Evolutionary conservation across 2,888 invertebrate species (phyloP), one percentile per base, ranked within the genome.

Genomic region (Cordilura impudica): DNA sequence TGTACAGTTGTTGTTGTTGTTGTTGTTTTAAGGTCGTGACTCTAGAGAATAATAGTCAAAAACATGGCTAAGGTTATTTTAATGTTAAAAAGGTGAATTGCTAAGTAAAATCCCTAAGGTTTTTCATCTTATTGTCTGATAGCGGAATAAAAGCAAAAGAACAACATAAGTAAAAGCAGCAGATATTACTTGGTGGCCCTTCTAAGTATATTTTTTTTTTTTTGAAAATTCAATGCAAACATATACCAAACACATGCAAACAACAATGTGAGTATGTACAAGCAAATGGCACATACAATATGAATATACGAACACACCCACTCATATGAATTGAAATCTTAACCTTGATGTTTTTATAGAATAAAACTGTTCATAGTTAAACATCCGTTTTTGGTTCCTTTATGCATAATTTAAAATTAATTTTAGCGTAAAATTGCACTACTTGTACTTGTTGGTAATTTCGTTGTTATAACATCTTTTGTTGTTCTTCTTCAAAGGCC

Each of bases 371-470:
- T n/a, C 8, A 8, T 31, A 31, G 8, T 26, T 23, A 60, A 58
- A 39, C 19, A 51, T 61, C 29, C 45, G 54, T 56, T 71, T 61
- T 12, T 39, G 66, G 39, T 67, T 69, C 67, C 43, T 65, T 81
- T 79, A 81, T 81, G 77, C 82, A 82, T 82, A 82, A 82, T 82
- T 81, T 79, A 82, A 81, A 81, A 82, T 81, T 79, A 79, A 82
- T 81, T 82, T 82, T 56, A 72, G 74, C 77, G 74, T 75, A 56
- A 82, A 81, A 81, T 79, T 81, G 72, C 81, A 74, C 65, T 60
- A 18, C 61, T 54, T 18, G 8, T 4, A 45, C 26, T 14, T 35
- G 45, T 63, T 26, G 19, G 23, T 39, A 26, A 21, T 19, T 51
- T 51, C 12, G 2, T 6, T 18, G 10, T 47, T 4, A 3, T 6